Base-by-base conservation (phyloP, 1,140 invertebrate genomes). In the Dinothrombium tinctorium region DNA sequence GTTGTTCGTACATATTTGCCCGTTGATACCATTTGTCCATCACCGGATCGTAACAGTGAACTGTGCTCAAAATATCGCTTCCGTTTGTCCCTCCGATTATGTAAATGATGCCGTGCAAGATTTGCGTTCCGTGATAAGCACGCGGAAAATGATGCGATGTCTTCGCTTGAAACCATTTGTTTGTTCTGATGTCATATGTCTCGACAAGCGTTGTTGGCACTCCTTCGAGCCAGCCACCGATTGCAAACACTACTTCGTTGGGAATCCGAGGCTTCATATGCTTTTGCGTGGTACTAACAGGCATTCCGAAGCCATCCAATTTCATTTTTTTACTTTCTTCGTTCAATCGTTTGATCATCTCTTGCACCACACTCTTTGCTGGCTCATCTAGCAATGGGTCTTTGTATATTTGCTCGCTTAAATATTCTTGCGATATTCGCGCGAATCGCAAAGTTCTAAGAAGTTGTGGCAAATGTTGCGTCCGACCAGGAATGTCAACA, bases 31-130 rank as follows among this genome's bases (percentile, higher is more conserved):
- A 46, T 25, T 35, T 3, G 12, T 24, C 22, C 2, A 20, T 25
- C n/a, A 23, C 56, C 0, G 72, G 71, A 54, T 76, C 63, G 50
- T 69, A 76, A 47, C 67, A 69, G 15, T 69, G 59, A 12, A 74
- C 65, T 0, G 71, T 71, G 44, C 72, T 75, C 49, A 73, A 73
- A 48, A 73, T 68, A 38, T 74, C 67, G 38, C 67, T 68, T 4
- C 74, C 73, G 49, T 76, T 71, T 47, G 72, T 74, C 2, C 73
- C 75, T 8, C 76, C 76, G 45, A 77, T 69, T 60, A 77, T 68
- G 54, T 77, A 78, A 44, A 80, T 72, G 25, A 68, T 47, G 44
- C 69, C 68, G 49, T 70, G 62, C 2, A 77, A 51, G 0, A 67
- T 57, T 44, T 72, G 74, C 0, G 76, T 55, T 0, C 74, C 75